phyloP scores from a whole-genome alignment of 2,113 vertebrate genomes.

The Hippocampus guttulatus region DNA sequence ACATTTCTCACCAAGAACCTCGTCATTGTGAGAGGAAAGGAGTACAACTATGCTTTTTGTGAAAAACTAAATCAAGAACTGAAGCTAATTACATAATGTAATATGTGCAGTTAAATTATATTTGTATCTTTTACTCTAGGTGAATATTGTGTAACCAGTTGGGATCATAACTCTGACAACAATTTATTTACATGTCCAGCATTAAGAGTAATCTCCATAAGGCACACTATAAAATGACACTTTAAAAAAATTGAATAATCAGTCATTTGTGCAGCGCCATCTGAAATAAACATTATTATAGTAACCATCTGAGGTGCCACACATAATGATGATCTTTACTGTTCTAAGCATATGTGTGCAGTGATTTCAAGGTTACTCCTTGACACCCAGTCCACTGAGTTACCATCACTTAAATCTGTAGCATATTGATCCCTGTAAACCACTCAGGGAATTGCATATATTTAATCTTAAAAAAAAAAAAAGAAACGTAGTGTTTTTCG shows the following conservation, averaged over 20 bases:
- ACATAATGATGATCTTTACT: background rate
- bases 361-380: constrained; percentile 23
- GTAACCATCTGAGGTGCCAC: background rate
- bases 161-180: background rate
- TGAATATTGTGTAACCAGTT: background rate
- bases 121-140: background rate
- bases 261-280: background rate
- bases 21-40: background rate
- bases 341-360: constrained; percentile 13
- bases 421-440: constrained; percentile 6
- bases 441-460: background rate
- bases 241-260: background rate
- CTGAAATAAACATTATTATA: background rate
- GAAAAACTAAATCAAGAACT: background rate
- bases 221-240: background rate
- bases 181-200: background rate
- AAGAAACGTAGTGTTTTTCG: background rate
- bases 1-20: background rate
- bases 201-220: background rate
- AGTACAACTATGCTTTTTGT: background rate
- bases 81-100: background rate
- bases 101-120: background rate
- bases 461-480: background rate
- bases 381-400: background rate
- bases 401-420: background rate